Evolutionary conservation across 2,113 vertebrate genomes (phyloP).

Genomic region (Oncorhynchus masou): DNA sequence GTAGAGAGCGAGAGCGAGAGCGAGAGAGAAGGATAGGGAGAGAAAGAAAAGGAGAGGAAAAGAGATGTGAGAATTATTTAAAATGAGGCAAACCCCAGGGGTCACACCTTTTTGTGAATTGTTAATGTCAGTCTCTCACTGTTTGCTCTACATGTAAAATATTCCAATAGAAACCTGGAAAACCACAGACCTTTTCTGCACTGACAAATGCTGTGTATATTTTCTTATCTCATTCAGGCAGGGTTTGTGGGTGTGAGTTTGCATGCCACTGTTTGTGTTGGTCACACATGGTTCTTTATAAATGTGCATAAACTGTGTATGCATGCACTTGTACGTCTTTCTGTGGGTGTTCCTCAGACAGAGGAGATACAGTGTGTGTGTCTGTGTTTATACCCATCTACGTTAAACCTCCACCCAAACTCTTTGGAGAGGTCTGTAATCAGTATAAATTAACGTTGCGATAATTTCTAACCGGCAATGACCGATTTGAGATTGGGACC

Average conservation of each 20-base stretch:
- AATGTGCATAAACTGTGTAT: neutral
- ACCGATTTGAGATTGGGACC: neutral
- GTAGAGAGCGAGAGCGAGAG: neutral
- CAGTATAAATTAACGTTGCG: constrained; percentile 17
- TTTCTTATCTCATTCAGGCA: neutral
- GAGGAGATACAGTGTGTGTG: constrained; percentile 7
- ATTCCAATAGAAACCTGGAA: neutral
- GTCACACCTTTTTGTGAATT: neutral
- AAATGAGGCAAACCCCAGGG: neutral
- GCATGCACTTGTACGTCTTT: neutral
- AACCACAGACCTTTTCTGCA: neutral
- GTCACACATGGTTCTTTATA: neutral
- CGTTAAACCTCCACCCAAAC: neutral
- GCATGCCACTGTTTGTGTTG: neutral
- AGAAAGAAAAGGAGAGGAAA: neutral
- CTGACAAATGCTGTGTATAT: neutral
- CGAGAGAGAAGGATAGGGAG: neutral
- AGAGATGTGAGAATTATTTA: neutral
- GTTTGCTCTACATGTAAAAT: neutral
- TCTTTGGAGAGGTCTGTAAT: constrained; percentile 21
- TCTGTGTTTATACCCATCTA: neutral
- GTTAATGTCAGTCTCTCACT: neutral
- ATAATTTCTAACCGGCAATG: neutral
- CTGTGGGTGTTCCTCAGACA: neutral
- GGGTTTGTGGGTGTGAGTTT: neutral